phyloP scores from a whole-genome alignment of 1,140 invertebrate genomes.

The Zaprionus taronus region DNA sequence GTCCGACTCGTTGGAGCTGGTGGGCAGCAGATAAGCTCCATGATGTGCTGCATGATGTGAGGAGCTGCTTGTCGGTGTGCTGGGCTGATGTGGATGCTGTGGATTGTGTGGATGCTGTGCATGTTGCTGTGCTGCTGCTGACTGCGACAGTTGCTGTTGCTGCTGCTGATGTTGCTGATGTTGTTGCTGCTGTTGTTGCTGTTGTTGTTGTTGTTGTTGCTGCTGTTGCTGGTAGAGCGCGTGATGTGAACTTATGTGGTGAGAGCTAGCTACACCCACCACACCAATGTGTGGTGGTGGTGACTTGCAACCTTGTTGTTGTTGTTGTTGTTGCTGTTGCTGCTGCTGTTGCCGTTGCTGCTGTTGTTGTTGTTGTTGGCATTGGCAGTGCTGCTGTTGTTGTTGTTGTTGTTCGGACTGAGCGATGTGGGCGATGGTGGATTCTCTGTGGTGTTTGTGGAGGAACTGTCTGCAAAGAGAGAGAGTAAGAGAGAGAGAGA shows the following conservation, averaged over 20 bases:
- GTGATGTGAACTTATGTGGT: constrained; percentile 51
- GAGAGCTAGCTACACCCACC: constrained; percentile 19
- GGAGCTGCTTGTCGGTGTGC: constrained; percentile 70
- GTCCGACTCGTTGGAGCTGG: constrained; percentile 88
- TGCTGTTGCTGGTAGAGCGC: constrained; percentile 85
- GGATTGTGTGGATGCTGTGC: constrained; percentile 62
- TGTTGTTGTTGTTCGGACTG: constrained; percentile 68
- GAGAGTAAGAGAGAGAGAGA: constrained; percentile 50
- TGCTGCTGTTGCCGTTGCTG: constrained; percentile 46
- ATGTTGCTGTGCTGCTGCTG: constrained; percentile 16
- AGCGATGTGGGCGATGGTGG: constrained; percentile 82
- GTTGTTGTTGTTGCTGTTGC: constrained; percentile 83
- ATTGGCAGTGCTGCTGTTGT: constrained; percentile 56
- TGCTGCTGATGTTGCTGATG: constrained; percentile 32
- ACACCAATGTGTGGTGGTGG: constrained; percentile 42
- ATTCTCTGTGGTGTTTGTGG: constrained; percentile 85
- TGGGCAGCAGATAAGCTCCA: constrained; percentile 81
- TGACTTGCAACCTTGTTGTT: constrained; percentile 52
- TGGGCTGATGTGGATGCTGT: constrained; percentile 85
- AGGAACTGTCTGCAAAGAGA: constrained; percentile 88
- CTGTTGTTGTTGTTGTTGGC: constrained; percentile 82
- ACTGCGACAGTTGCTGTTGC: constrained; percentile 37
- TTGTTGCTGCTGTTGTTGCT: neutral
- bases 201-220: constrained; percentile 86
- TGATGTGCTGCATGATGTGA: constrained; percentile 56